Evolutionary conservation across 1,140 invertebrate genomes (phyloP), one percentile per base, ranked within the genome.

Genomic region (Pristionchus pacificus): DNA sequence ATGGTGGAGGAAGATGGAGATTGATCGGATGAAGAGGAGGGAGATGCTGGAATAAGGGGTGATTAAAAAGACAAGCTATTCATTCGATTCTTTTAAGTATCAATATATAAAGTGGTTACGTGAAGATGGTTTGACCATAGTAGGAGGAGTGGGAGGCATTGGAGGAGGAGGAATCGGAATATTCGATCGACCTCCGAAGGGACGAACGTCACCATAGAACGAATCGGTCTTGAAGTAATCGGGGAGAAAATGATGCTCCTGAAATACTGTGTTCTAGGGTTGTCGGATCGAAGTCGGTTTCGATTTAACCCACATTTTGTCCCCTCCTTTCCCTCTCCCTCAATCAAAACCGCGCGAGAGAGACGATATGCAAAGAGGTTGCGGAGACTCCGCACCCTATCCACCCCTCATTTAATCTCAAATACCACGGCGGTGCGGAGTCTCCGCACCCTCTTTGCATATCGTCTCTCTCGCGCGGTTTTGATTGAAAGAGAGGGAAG

Each of bases 1-100:
- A 92, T 92, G 0, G 91, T 91, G 66, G 93, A 91, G 33, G 76
- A 71, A 24, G 15, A 25, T 30, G 68, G 30, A 2, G 70, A 24
- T 19, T 69, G 31, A 15, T 60, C 68, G 28, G 57, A n/a, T 1
- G 64, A 30, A 2, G 68, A 33, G 24, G 58, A 30, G 6, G 49
- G 65, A 25, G 67, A 60, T 71, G 32, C 27, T 72, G 65, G 28
- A 64, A 24, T 19, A 75, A 30, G 2, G n/a, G n/a, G 49, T 24
- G 55, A 55, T 25, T 59, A 25, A 30, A 24, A 25, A 32, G 2
- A 28, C 25, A 72, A n/a, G n/a, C n/a, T n/a, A n/a, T n/a, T n/a
- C n/a, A n/a, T n/a, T n/a, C n/a, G n/a, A n/a, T n/a, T n/a, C n/a
- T n/a, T n/a, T n/a, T n/a, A n/a, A n/a, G n/a, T n/a, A n/a, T n/a